phyloP scores from a whole-genome alignment of 2,888 invertebrate species.

The Antheraea yamamai region DNA sequence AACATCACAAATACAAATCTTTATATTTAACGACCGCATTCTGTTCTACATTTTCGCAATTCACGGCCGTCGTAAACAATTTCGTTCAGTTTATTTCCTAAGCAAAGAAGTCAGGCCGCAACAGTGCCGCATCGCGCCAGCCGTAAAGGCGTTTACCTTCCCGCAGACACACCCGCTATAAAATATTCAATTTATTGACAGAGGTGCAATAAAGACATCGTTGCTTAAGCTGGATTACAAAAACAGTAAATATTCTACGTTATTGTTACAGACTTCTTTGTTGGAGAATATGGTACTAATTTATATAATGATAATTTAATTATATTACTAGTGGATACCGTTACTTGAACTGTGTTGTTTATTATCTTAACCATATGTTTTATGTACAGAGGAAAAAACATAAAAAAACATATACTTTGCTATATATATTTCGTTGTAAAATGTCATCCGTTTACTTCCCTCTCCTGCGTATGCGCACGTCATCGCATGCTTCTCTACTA shows the following conservation, averaged over 20 bases:
- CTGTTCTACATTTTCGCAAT: slow-evolving; percentile 38
- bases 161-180: slow-evolving; percentile 47
- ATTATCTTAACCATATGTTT: no score
- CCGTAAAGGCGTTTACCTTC: neutral
- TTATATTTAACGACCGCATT: slow-evolving; percentile 20
- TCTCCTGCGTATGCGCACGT: no score
- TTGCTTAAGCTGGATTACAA: slow-evolving; percentile 29
- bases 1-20: neutral
- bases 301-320: neutral
- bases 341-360: no score
- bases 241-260: slow-evolving; percentile 14
- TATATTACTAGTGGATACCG: neutral
- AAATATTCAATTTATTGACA: slow-evolving; percentile 59
- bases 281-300: neutral
- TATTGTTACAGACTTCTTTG: neutral
- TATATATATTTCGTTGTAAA: no score
- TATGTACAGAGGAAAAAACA: no score
- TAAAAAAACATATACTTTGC: no score
- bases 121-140: slow-evolving; percentile 43
- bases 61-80: slow-evolving; percentile 52
- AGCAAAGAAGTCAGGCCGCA: slow-evolving; percentile 43
- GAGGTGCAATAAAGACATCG: slow-evolving; percentile 35
- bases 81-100: slow-evolving; percentile 51
- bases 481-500: no score
- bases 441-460: no score